These are phyloP conservation scores for Drosophila villosipedis DNA, from an alignment of 2,888 invertebrate genomes.

Conservation along the genomic window DNA sequence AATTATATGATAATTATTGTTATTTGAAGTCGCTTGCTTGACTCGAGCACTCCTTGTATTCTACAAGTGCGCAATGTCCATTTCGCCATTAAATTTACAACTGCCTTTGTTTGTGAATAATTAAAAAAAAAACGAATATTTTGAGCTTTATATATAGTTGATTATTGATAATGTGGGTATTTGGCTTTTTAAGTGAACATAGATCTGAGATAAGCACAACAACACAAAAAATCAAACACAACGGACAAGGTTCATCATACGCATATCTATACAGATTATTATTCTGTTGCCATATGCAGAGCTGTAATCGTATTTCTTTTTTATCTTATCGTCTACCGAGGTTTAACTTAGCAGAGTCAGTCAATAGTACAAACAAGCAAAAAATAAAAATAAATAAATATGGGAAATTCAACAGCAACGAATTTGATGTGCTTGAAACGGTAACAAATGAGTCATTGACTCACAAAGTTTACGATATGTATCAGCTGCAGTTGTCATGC, in stretches of 20 bases:
- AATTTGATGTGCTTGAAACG: constrained; percentile 2
- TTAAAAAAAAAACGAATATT: not conserved
- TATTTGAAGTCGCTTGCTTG: not conserved
- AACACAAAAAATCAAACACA: not conserved
- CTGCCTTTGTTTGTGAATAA: not conserved
- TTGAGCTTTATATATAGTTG: not conserved
- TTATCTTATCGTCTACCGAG: constrained; percentile 47
- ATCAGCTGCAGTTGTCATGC: constrained; percentile 3
- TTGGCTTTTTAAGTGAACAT: not conserved
- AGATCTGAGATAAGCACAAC: constrained; percentile 2
- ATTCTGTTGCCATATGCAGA: constrained; percentile 37
- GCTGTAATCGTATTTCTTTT: constrained; percentile 19
- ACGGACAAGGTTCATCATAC: constrained; percentile 17
- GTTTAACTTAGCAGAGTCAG: constrained; percentile 5
- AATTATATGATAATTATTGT: not conserved
- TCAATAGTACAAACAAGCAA: constrained; percentile 1
- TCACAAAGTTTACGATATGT: constrained; percentile 3
- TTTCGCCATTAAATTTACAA: not conserved
- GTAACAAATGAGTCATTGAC: constrained; percentile 27
- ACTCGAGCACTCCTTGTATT: not conserved
- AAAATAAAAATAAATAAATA: not conserved
- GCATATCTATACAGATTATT: constrained; percentile 26
- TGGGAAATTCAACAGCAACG: not conserved
- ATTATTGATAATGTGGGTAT: constrained; percentile 1
- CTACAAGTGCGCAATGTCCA: not conserved